Base-by-base conservation (phyloP, 2,888 invertebrate species). In the Phlogophora meticulosa region DNA sequence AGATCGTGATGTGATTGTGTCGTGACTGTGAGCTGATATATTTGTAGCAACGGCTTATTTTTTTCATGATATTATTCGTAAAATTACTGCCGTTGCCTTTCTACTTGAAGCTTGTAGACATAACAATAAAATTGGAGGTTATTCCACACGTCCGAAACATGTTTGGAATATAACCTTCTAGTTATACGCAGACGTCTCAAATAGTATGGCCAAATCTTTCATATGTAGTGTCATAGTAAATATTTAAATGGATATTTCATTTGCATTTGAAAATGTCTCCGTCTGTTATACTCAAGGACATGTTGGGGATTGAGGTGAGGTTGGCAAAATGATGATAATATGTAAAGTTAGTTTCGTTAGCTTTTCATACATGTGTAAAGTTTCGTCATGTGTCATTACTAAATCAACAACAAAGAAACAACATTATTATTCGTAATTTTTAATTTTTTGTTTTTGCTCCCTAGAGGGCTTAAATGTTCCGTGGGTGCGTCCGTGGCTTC, bases 11-110 rank as follows among this genome's bases (percentile, higher is more conserved):
- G 45, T 40, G 59, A 59, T 58, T 48, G 57, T 28, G 51, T 78
- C 76, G 76, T 78, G 79, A 68, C 51, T 45, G 22, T 11, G 20
- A n/a, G 36, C 56, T 60, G 52, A 65, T 63, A 66, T 66, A 78
- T 66, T 75, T 78, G 32, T 59, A 55, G 17, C 24, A 49, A 63
- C 32, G 34, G 32, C 45, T 49, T 42, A 69, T 58, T 69, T 69
- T 62, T 60, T 72, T 42, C 9, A 32, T 73, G n/a, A 73, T 48
- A 58, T 72, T 28, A 43, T 72, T 71, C 24, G 11, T 20, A 11
- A 42, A 78, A 51, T 32, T 40, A 57, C 49, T 77, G 24, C 61
- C 52, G 36, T 63, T 63, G 52, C 59, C 58, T 74, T 78, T 78
- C 62, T 75, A 75, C 49, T 69, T 49, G 10, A 24, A 72, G 55